Conservation (phyloP, 2,888 invertebrate species). For the Polylopha cassiicola region DNA sequence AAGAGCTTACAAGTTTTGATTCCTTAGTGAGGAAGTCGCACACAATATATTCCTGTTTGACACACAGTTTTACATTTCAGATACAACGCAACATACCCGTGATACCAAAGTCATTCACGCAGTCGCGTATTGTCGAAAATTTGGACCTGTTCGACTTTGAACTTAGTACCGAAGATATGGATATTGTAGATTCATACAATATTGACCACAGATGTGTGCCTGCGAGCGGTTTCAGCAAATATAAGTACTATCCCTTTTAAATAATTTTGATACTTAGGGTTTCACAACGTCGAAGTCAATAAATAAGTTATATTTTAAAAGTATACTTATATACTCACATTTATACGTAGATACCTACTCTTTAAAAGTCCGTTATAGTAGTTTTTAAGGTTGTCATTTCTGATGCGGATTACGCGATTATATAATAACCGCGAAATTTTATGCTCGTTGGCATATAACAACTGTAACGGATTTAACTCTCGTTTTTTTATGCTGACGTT, state of each 20-base stretch:
- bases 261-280: neutral
- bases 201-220: slow-evolving; percentile 71
- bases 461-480: no score
- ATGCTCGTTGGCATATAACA: no score
- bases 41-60: no score
- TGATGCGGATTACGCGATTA: no score
- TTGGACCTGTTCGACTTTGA: slow-evolving; percentile 80
- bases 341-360: no score
- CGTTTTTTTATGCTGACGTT: no score
- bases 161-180: slow-evolving; percentile 74
- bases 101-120: slow-evolving; percentile 86
- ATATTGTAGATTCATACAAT: slow-evolving; percentile 73
- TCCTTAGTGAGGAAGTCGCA: no score
- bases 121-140: slow-evolving; percentile 82
- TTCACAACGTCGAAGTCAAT: neutral
- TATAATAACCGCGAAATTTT: no score
- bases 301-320: slow-evolving; percentile 3
- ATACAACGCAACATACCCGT: slow-evolving; percentile 82
- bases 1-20: no score
- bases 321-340: no score
- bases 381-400: no score
- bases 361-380: no score
- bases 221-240: slow-evolving; percentile 31
- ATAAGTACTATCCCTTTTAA: slow-evolving; percentile 54
- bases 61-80: slow-evolving; percentile 32